These are phyloP conservation scores for Meganola albula DNA, from an alignment of 2,888 invertebrate genomes.

Conservation along the genomic window DNA sequence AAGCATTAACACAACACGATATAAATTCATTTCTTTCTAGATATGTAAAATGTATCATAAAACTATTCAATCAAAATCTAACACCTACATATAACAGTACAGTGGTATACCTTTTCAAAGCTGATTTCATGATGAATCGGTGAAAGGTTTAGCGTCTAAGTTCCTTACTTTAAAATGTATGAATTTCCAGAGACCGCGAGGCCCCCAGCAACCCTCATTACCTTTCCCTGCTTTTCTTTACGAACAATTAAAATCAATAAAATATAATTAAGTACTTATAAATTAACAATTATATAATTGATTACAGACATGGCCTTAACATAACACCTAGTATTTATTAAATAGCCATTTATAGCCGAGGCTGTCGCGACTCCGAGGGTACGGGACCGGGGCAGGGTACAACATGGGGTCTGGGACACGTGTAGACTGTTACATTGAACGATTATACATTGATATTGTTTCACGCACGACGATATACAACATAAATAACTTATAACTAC, in stretches of 20 bases:
- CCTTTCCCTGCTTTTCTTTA: slow-evolving; percentile 33
- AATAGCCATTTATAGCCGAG: slow-evolving; percentile 40
- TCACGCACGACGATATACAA: slow-evolving; percentile 46
- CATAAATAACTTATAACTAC: slow-evolving; percentile 53
- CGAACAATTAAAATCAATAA: slow-evolving; percentile 31
- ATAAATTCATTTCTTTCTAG: slow-evolving; percentile 58
- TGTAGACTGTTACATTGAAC: slow-evolving; percentile 21
- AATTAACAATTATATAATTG: too few relatives aligned
- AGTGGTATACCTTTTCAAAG: too few relatives aligned
- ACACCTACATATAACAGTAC: too few relatives aligned
- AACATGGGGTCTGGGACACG: slow-evolving; percentile 19
- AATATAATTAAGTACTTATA: slow-evolving; percentile 24
- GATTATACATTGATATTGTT: slow-evolving; percentile 26
- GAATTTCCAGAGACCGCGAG: neutral
- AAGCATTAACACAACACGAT: slow-evolving; percentile 40
- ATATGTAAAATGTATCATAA: slow-evolving; percentile 60
- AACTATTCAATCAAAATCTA: too few relatives aligned
- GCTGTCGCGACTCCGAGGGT: slow-evolving; percentile 44
- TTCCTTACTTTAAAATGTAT: too few relatives aligned
- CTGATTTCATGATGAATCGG: too few relatives aligned
- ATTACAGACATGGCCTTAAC: slow-evolving; percentile 21
- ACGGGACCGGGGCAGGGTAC: slow-evolving; percentile 22
- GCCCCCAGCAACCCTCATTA: slow-evolving; percentile 23
- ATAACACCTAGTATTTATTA: slow-evolving; percentile 28
- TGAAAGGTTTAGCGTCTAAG: too few relatives aligned